Percentiles rank a stretch among this genome's conserved stretches.
Conservation (phyloP, 2,113 vertebrate genomes). For the Perccottus glenii region DNA sequence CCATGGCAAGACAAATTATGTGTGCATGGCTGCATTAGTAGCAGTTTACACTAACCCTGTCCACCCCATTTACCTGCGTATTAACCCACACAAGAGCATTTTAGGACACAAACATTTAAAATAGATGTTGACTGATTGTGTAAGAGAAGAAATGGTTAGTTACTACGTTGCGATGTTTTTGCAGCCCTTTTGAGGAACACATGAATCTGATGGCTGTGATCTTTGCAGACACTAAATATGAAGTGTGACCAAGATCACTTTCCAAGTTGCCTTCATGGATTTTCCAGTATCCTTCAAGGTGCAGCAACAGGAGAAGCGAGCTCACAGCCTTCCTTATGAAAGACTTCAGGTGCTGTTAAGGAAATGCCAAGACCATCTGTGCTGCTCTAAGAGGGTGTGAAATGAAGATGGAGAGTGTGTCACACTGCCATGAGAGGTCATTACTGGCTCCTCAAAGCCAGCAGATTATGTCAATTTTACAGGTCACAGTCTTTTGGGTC, state of each 20-base stretch:
- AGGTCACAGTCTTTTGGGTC: slow-evolving; percentile 70
- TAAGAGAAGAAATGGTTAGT: not conserved
- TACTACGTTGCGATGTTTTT: not conserved
- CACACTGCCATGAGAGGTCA: slow-evolving; percentile 65
- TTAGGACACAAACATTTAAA: slow-evolving; percentile 35
- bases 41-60: slow-evolving; percentile 57
- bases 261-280: not conserved
- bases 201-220: not conserved
- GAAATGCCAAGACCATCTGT: slow-evolving; percentile 73
- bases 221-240: not conserved
- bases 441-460: slow-evolving; percentile 71
- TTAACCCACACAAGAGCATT: slow-evolving; percentile 52
- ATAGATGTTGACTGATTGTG: slow-evolving; percentile 15
- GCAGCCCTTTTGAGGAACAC: not conserved
- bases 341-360: slow-evolving; percentile 57
- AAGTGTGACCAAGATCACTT: not conserved
- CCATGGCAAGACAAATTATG: slow-evolving; percentile 67
- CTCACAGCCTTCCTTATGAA: slow-evolving; percentile 31
- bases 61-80: slow-evolving; percentile 57
- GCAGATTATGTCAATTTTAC: slow-evolving; percentile 74
- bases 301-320: slow-evolving; percentile 25
- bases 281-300: slow-evolving; percentile 20
- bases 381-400: slow-evolving; percentile 72
- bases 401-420: slow-evolving; percentile 74
- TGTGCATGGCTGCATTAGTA: slow-evolving; percentile 61